Conservation (phyloP, 2,113 vertebrate genomes). For the Tichodroma muraria region DNA sequence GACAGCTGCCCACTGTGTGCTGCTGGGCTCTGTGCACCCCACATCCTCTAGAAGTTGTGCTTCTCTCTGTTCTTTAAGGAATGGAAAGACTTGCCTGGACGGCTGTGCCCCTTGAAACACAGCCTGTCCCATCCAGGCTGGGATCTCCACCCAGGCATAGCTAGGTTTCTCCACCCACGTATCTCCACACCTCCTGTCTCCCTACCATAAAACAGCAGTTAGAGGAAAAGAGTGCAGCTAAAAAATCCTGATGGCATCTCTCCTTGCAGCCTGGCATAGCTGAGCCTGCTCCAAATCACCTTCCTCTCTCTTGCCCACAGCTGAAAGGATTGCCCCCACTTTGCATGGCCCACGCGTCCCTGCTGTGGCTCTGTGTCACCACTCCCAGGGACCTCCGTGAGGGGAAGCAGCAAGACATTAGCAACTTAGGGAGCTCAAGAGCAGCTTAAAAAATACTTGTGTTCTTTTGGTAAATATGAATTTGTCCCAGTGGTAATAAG, state of each 20-base stretch:
- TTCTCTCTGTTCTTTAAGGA: neutral
- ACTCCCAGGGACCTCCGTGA: neutral
- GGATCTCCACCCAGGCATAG: neutral
- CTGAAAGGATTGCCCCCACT: neutral
- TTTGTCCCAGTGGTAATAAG: conserved; percentile 34
- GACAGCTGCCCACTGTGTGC: neutral
- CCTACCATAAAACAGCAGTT: neutral
- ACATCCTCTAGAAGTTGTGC: neutral
- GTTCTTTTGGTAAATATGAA: conserved; percentile 17
- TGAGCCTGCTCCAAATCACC: neutral
- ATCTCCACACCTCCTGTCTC: neutral
- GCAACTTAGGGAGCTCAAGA: conserved; percentile 6
- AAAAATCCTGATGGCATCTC: neutral
- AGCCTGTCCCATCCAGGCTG: neutral
- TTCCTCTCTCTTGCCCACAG: neutral
- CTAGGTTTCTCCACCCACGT: neutral
- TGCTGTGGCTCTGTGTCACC: neutral
- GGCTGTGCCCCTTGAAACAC: neutral
- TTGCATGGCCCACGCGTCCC: neutral
- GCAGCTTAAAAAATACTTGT: conserved; percentile 35
- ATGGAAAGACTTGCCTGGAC: neutral
- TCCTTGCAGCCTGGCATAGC: neutral
- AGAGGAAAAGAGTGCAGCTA: neutral
- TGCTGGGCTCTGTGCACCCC: neutral
- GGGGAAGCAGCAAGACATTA: neutral